Base-by-base conservation (phyloP, 2,797 vertebrate species). In the Eptatretus atami region DNA sequence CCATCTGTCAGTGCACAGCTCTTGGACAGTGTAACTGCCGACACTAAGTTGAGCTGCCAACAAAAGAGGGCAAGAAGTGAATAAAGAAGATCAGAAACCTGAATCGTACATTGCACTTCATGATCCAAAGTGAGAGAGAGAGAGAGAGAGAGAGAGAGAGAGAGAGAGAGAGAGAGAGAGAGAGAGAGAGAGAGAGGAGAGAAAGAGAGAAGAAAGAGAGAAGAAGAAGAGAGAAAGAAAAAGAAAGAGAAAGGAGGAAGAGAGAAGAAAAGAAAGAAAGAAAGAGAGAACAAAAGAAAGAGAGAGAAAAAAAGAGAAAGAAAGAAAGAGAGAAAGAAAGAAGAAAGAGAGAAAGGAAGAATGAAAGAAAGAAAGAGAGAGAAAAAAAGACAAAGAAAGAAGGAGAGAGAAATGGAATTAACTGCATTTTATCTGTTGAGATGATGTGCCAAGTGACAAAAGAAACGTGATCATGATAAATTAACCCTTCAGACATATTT, bases 1-100 rank as follows among this genome's bases (percentile, higher is more conserved):
- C 57, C 57, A n/a, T n/a, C n/a, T 2, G 57, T n/a, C 57, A 12
- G n/a, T 61, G n/a, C 57, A 12, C 57, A 61, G 57, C 57, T 61
- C 57, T 61, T 61, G 57, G 57, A 61, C 57, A 61, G 12, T n/a
- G 57, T 61, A 12, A 61, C 25, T n/a, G 57, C 57, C 10, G 57
- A 61, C 57, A 61, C 57, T 10, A 61, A 25, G 57, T 61, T 61
- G n/a, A 61, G 57, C 57, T 61, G 57, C 57, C n/a, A n/a, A 12
- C n/a, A 24, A 10, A 10, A 25, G 57, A 12, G n/a, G 25, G n/a
- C 9, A 25, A 61, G 57, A 10, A 44, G 31, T 44, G 31, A 44
- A 44, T 8, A 44, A n/a, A 61, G 25, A 12, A 12, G 57, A 44
- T 44, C 31, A 44, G 6, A 44, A 44, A 44, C 4, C 31, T 44